phyloP scores from a whole-genome alignment of 2,888 invertebrate species.

The Eretmocerus hayati region DNA sequence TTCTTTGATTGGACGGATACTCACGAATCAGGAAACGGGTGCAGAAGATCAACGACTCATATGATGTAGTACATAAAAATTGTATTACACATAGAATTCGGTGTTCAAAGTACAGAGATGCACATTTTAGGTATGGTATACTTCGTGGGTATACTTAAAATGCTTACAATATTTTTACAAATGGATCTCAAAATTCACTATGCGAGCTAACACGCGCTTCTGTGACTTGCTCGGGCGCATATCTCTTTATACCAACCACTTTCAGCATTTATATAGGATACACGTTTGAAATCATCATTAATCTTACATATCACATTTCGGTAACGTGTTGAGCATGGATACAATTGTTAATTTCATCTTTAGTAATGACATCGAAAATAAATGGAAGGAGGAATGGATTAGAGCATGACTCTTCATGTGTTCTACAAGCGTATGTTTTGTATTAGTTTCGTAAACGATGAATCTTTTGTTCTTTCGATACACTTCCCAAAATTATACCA shows the following conservation, averaged over 20 bases:
- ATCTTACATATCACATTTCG: slow-evolving; percentile 22
- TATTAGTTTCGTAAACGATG: too few relatives aligned
- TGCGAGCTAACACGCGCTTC: slow-evolving; percentile 5
- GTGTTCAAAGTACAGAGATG: slow-evolving; percentile 15
- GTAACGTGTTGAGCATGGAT: slow-evolving; percentile 21
- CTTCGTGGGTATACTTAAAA: slow-evolving; percentile 21
- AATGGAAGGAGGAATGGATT: too few relatives aligned
- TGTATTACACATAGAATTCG: slow-evolving; percentile 17
- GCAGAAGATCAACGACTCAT: too few relatives aligned
- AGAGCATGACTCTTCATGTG: too few relatives aligned
- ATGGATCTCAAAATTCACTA: slow-evolving; percentile 16
- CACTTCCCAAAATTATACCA: too few relatives aligned
- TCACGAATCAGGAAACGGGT: too few relatives aligned
- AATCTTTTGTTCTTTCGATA: too few relatives aligned
- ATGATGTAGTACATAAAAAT: slow-evolving; percentile 15
- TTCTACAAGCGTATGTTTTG: too few relatives aligned
- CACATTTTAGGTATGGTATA: slow-evolving; percentile 15
- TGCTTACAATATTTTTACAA: slow-evolving; percentile 24
- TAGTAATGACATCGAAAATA: slow-evolving; percentile 2
- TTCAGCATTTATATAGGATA: not conserved
- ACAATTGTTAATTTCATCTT: slow-evolving; percentile 7
- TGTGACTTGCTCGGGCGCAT: slow-evolving; percentile 15
- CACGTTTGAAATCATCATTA: slow-evolving; percentile 13
- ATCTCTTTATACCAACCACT: too few relatives aligned
- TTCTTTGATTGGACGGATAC: too few relatives aligned